These are phyloP conservation scores for Phlogophora meticulosa DNA, from an alignment of 2,888 invertebrate genomes.

Conservation along the genomic window DNA sequence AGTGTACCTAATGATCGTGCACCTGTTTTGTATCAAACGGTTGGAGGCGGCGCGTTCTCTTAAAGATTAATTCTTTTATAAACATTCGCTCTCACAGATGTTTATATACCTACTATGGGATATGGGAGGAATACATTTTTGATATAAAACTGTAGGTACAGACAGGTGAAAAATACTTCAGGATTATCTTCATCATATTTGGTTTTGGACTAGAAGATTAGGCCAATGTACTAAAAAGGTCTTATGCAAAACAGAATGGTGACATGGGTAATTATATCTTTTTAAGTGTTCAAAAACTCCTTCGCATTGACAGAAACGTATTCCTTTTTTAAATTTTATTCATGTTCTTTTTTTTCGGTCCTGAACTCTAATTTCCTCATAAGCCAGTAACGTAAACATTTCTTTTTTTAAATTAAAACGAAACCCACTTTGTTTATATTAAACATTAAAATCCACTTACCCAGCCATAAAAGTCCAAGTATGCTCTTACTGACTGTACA, in stretches of 20 bases:
- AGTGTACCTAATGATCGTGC: constrained; percentile 34
- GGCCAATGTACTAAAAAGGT: not conserved
- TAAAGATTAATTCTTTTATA: constrained; percentile 58
- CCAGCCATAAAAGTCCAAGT: constrained; percentile 47
- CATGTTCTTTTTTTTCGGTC: no score
- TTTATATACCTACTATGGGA: constrained; percentile 34
- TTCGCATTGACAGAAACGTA: not conserved
- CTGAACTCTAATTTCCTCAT: not conserved
- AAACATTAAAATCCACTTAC: constrained; percentile 32
- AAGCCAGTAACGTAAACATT: not conserved
- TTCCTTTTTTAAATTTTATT: not conserved
- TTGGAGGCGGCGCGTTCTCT: constrained; percentile 51
- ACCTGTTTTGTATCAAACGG: constrained; percentile 68
- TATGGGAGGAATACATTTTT: constrained; percentile 53
- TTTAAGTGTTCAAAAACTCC: not conserved
- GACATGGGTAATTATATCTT: no score
- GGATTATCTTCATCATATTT: not conserved
- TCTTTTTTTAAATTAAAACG: constrained; percentile 14
- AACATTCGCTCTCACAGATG: constrained; percentile 53
- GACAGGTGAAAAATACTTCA: constrained; percentile 21
- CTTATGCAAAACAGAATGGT: not conserved
- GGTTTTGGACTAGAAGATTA: not conserved
- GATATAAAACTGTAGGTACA: constrained; percentile 57
- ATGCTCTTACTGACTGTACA: constrained; percentile 48
- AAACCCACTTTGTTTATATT: constrained; percentile 9